A percentile compares a stretch with the other conserved stretches of the same genome.
Evolutionary conservation across 1,140 invertebrate species (phyloP).

Genomic region (Agrypnia vestita): DNA sequence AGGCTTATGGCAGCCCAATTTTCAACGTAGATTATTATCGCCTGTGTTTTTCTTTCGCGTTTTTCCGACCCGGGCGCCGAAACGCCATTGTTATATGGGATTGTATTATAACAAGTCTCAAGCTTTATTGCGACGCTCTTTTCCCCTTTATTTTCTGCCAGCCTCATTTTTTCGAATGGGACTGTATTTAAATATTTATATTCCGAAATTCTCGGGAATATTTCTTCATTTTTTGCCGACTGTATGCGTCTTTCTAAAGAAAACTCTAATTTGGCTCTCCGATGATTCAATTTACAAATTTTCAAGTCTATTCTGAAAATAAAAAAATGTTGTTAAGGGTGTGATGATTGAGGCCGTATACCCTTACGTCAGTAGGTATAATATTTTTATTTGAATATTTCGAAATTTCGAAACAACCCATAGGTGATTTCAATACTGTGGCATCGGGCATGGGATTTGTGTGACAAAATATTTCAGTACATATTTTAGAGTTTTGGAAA

Average conservation of each 20-base stretch:
- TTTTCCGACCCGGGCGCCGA: constrained; percentile 22
- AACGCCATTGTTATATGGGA: constrained; percentile 51
- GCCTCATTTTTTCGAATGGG: constrained; percentile 22
- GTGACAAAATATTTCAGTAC: no score
- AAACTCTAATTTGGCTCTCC: no score
- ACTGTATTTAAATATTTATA: constrained; percentile 1
- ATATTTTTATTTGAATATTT: no score
- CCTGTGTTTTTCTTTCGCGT: constrained; percentile 57
- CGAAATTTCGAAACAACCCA: no score
- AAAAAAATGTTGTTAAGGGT: no score
- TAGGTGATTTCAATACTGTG: no score
- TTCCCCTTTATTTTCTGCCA: constrained; percentile 41
- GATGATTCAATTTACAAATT: no score
- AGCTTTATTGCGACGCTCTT: constrained; percentile 55
- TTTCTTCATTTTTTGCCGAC: not conserved
- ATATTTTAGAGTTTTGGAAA: no score
- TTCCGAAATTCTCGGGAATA: not conserved
- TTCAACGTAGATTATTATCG: constrained; percentile 58
- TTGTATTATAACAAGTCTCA: constrained; percentile 59
- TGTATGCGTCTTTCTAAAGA: not conserved
- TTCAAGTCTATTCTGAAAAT: no score
- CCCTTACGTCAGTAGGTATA: no score
- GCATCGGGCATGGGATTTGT: no score
- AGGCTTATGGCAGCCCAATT: constrained; percentile 52
- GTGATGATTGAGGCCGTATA: no score